Conservation (phyloP, 2,113 vertebrate species). For the Sclerurus mexicanus region DNA sequence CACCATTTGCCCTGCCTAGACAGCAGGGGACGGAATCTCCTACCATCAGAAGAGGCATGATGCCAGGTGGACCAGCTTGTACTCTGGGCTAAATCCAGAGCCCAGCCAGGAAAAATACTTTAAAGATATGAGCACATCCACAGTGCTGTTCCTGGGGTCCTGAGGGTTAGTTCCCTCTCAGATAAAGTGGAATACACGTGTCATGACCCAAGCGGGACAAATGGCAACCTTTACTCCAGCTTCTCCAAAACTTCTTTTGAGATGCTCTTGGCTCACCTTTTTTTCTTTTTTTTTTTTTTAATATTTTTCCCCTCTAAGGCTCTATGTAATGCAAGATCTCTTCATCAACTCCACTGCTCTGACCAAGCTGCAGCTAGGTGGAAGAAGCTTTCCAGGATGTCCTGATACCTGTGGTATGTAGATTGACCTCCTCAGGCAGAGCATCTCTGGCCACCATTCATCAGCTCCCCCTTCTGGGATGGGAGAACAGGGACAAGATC, state of each 20-base stretch:
- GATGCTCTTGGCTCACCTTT: background rate
- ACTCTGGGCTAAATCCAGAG: background rate
- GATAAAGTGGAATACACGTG: rapidly evolving
- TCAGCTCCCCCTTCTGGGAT: background rate
- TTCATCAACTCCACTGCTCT: background rate
- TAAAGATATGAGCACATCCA: background rate
- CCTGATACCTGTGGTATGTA: rapidly evolving
- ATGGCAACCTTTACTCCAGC: background rate
- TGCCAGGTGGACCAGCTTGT: background rate
- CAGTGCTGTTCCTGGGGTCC: background rate
- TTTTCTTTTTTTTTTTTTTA: background rate
- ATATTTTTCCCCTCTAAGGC: background rate
- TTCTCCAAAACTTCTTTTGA: background rate
- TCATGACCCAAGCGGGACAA: background rate
- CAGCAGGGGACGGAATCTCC: background rate
- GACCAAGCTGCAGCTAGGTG: background rate
- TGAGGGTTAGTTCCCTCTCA: background rate
- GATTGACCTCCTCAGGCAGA: background rate
- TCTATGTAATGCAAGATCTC: background rate
- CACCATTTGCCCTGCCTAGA: background rate
- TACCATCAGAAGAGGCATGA: background rate
- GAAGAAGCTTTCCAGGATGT: background rate
- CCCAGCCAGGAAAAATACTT: background rate
- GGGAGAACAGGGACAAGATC: rapidly evolving
- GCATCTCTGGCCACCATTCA: background rate